A percentile compares a stretch with the other conserved stretches of the same genome.
phyloP scores from a whole-genome alignment of 2,113 vertebrate genomes.

The Aleadryas rufinucha region DNA sequence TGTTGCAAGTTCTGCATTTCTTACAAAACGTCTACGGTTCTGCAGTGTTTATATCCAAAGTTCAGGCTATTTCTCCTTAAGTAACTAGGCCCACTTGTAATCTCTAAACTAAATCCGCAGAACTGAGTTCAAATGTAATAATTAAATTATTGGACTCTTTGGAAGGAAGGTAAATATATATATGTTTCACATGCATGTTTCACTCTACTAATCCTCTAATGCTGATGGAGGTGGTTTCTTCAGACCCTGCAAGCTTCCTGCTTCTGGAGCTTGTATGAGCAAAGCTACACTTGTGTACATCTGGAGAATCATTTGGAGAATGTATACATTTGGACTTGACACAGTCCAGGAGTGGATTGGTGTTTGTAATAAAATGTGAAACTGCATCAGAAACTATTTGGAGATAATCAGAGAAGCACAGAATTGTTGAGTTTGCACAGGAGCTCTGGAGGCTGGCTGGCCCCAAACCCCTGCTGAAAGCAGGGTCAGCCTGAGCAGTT shows the following conservation, averaged over 20 bases:
- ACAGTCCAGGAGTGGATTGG: not conserved
- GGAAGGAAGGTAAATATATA: not conserved
- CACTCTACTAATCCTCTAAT: not conserved
- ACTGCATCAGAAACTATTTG: not conserved
- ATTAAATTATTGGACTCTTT: not conserved
- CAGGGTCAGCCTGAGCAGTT: not conserved
- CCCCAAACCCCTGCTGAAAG: not conserved
- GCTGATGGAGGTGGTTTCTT: not conserved
- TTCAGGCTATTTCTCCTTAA: not conserved
- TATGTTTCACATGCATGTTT: not conserved
- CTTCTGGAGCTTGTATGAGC: not conserved
- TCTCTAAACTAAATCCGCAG: not conserved
- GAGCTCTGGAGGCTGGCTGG: not conserved
- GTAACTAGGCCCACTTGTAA: not conserved
- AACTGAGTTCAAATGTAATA: not conserved
- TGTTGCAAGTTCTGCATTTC: not conserved
- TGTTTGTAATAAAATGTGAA: not conserved
- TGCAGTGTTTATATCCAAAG: not conserved
- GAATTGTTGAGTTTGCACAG: not conserved
- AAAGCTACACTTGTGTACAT: fast-evolving
- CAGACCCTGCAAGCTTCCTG: not conserved
- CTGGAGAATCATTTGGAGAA: not conserved
- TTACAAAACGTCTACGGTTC: not conserved
- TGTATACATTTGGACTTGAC: not conserved
- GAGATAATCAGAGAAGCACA: not conserved